Conservation (phyloP, 1,140 invertebrate genomes). For the Leptopilina clavipes region DNA sequence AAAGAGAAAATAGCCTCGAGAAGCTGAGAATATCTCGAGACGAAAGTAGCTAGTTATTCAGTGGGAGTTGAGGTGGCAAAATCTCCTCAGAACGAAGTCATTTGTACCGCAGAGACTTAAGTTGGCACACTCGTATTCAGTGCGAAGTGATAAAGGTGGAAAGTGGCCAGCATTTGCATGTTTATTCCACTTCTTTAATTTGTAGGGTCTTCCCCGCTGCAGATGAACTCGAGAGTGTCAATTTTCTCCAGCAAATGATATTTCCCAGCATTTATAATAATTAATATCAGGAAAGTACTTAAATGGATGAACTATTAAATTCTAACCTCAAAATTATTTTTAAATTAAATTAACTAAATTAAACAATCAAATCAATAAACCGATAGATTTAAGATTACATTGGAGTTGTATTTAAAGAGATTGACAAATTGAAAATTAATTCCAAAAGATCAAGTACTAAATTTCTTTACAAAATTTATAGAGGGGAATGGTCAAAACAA, state of each 20-base stretch:
- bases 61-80: conserved; percentile 5
- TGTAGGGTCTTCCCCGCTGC: background rate
- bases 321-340: too few species aligned
- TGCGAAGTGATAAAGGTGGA: conserved; percentile 62
- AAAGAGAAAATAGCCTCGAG: background rate
- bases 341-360: too few species aligned
- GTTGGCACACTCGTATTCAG: conserved; percentile 13
- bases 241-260: background rate
- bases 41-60: conserved; percentile 1
- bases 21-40: background rate
- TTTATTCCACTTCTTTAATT: conserved; percentile 64
- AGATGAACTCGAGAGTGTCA: background rate
- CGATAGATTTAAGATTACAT: too few species aligned
- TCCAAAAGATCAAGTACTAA: too few species aligned
- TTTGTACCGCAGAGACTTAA: conserved; percentile 7
- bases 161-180: conserved; percentile 63
- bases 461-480: too few species aligned
- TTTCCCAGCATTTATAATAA: background rate
- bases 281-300: too few species aligned
- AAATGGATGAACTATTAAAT: too few species aligned
- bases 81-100: conserved; percentile 19
- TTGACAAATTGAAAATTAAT: too few species aligned
- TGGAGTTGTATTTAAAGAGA: too few species aligned
- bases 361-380: too few species aligned
- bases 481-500: too few species aligned